Conservation (phyloP, 2,797 vertebrate genomes). For the Ctenosaura bakeri region DNA sequence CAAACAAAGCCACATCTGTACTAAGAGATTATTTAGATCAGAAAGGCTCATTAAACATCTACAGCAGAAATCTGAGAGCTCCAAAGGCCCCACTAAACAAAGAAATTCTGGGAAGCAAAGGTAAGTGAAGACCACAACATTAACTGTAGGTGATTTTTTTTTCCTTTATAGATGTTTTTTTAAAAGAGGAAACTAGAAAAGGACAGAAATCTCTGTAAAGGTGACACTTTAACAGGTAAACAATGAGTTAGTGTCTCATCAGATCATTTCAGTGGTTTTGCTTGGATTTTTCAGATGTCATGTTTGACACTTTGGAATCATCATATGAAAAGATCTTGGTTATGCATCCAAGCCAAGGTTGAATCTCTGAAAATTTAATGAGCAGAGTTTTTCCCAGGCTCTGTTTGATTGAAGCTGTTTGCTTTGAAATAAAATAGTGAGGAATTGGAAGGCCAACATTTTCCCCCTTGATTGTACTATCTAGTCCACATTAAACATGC, state of each 20-base stretch:
- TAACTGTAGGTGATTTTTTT: background rate
- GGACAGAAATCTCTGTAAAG: constrained; percentile 23
- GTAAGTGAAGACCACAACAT: background rate
- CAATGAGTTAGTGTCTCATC: background rate
- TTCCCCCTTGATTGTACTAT: too few relatives aligned
- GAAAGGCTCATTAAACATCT: constrained; percentile 26
- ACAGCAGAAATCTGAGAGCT: constrained; percentile 24
- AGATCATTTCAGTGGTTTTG: background rate
- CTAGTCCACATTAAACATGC: background rate
- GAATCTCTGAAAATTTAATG: background rate
- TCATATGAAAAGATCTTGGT: constrained; percentile 19
- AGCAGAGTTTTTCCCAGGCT: background rate
- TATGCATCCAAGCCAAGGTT: background rate
- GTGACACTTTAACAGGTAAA: constrained; percentile 7
- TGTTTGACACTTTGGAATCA: background rate
- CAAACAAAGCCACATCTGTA: constrained; percentile 34
- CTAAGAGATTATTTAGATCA: constrained; percentile 42
- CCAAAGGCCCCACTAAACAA: background rate
- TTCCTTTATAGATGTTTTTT: too few relatives aligned
- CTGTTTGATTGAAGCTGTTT: background rate
- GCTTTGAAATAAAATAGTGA: constrained; percentile 7
- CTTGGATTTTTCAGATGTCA: background rate
- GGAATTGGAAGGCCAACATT: background rate
- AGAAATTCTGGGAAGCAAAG: constrained; percentile 11
- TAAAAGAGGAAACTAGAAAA: background rate